Base-by-base conservation (phyloP, 2,888 invertebrate genomes). In the Calameuta pallipes region DNA sequence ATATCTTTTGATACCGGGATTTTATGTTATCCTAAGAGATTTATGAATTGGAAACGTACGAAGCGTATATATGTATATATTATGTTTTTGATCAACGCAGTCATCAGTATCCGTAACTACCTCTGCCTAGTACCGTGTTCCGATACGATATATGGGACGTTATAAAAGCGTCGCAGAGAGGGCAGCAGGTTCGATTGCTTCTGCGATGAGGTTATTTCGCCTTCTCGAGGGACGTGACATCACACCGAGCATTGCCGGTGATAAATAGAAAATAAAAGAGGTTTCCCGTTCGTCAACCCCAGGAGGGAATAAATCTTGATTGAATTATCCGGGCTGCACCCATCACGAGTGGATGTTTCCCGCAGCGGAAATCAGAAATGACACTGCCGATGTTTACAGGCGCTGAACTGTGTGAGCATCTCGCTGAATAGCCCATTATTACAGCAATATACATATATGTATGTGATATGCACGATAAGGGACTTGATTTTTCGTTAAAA, bases 241-340 rank as follows among this genome's bases (percentile, higher is more conserved):
- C 74, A 74, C 36, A 35, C 74, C 35, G 36, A 74, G 35, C 15
- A 74, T 74, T 35, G 74, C 74, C 74, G 74, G 36, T 34, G 74
- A 74, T 74, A 74, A 74, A 74, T 74, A 74, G 36, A 74, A 74
- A 35, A 74, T 74, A 74, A 74, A 74, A 74, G 74, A 74, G 36
- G 36, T 74, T 74, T 74, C 36, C 74, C 74, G 74, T 36, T 36
- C 34, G 74, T 30, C 74, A 13, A 13, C 36, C 74, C 74, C 74
- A 13, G 74, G 74, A 34, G 35, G 36, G 36, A 34, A 74, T 36
- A 74, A 74, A 74, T 74, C 36, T 74, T 36, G 36, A 74, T 74
- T 74, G 36, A 74, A 74, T 74, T 74, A 74, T 74, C 36, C 36
- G 23, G 74, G 36, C 11, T 23, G 33, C 33, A 15, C 0, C 74